Evolutionary conservation across 2,888 invertebrate species (phyloP).

Genomic region (Tolmerus cingulatus): DNA sequence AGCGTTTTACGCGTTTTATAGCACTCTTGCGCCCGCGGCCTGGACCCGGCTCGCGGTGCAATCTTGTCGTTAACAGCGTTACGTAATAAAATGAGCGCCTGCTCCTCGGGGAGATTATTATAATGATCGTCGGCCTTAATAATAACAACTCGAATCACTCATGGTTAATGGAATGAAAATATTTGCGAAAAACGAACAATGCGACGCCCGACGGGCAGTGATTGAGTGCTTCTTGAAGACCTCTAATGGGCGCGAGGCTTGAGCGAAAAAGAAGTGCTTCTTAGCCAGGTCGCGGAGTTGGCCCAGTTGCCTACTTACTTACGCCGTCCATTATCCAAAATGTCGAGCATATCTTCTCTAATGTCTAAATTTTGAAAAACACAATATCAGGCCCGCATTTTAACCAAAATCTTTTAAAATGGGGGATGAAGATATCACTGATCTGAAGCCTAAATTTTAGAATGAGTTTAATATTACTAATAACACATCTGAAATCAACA

Average conservation of each 20-base stretch:
- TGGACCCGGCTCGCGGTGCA: neutral
- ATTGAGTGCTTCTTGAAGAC: neutral
- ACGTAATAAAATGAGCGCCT: constrained; percentile 28
- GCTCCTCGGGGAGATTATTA: constrained; percentile 23
- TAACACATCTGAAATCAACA: no score
- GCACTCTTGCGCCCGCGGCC: neutral
- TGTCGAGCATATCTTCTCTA: neutral
- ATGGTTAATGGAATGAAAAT: constrained; percentile 30
- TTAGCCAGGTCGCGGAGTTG: neutral
- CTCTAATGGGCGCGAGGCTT: neutral
- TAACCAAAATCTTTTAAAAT: no score
- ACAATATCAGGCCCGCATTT: no score
- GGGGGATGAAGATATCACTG: no score
- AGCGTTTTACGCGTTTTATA: constrained; percentile 35
- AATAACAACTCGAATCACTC: constrained; percentile 37
- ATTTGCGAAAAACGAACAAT: neutral
- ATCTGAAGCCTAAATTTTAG: no score
- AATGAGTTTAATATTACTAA: no score
- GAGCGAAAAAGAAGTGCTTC: neutral
- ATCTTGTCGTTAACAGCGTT: constrained; percentile 33
- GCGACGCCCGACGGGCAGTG: neutral
- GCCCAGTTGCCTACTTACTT: neutral
- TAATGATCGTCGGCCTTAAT: constrained; percentile 28
- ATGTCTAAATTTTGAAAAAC: no score
- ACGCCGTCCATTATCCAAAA: neutral